Conservation (phyloP, 2,888 invertebrate genomes). For the Listrodromus nycthemerus region DNA sequence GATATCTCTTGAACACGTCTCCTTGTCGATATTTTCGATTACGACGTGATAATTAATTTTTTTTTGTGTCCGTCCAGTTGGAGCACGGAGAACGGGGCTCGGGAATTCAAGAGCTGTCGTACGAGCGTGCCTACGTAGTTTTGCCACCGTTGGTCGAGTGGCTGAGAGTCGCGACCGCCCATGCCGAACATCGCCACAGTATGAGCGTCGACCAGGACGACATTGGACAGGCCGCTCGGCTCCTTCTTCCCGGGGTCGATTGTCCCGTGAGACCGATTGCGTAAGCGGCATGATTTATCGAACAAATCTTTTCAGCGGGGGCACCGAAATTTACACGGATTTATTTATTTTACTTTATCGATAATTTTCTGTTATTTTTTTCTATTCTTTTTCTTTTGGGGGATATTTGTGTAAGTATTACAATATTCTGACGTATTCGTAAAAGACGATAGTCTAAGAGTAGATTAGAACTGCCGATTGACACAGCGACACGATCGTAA, state of each 20-base stretch:
- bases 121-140: constrained; percentile 94
- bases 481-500: too few relatives aligned
- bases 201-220: constrained; percentile 93
- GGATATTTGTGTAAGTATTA: too few relatives aligned
- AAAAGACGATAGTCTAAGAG: too few relatives aligned
- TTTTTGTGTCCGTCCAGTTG: constrained; percentile 83
- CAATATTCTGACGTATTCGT: too few relatives aligned
- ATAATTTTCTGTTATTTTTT: too few relatives aligned
- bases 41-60: background rate
- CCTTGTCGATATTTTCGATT: background rate
- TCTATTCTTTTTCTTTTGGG: too few relatives aligned
- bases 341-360: too few relatives aligned
- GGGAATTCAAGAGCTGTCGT: constrained; percentile 91
- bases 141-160: constrained; percentile 96
- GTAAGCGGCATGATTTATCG: constrained; percentile 78
- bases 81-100: constrained; percentile 88
- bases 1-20: background rate
- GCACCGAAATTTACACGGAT: too few relatives aligned
- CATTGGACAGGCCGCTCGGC: constrained; percentile 93
- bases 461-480: too few relatives aligned
- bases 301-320: too few relatives aligned
- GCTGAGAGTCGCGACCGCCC: constrained; percentile 93
- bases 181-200: constrained; percentile 92
- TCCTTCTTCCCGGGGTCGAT: constrained; percentile 95
- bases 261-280: constrained; percentile 93